Evolutionary conservation across 1,140 invertebrate species (phyloP).

Genomic region (Hylyphantes graminicola): DNA sequence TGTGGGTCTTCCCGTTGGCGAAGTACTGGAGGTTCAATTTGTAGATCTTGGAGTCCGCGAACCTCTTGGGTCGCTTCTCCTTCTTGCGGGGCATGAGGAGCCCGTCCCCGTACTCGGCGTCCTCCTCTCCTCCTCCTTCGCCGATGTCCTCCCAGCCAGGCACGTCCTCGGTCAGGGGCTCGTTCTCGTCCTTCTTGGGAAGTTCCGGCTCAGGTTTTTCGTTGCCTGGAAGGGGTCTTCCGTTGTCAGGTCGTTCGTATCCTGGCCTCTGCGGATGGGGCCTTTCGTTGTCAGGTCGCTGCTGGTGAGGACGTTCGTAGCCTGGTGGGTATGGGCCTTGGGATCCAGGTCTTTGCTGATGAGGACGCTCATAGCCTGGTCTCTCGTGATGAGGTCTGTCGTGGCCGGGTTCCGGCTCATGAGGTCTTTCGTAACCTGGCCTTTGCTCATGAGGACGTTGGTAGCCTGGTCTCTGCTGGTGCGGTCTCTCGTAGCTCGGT

Average conservation of each 20-base stretch:
- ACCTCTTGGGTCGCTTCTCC: slow-evolving; percentile 4
- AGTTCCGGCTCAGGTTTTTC: background rate
- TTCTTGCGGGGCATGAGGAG: slow-evolving; percentile 5
- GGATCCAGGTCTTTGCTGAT: background rate
- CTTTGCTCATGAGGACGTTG: background rate
- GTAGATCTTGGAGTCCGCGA: slow-evolving; percentile 21
- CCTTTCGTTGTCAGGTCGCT: background rate
- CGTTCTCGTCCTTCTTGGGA: background rate
- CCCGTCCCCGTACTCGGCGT: background rate
- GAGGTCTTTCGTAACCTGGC: background rate
- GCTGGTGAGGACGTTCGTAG: background rate
- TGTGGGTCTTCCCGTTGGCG: slow-evolving; percentile 16
- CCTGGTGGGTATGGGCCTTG: background rate
- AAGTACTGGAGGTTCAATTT: slow-evolving; percentile 1
- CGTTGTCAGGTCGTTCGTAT: background rate
- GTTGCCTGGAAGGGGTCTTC: background rate
- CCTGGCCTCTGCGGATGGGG: background rate
- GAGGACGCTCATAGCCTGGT: background rate
- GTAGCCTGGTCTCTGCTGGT: background rate
- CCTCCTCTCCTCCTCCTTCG: background rate
- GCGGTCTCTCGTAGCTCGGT: background rate
- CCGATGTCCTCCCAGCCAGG: slow-evolving; percentile 40
- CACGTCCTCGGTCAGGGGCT: background rate
- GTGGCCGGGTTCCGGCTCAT: no score
- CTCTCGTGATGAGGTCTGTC: background rate